Base-by-base conservation (phyloP, 2,113 vertebrate genomes). In the Damaliscus lunatus region DNA sequence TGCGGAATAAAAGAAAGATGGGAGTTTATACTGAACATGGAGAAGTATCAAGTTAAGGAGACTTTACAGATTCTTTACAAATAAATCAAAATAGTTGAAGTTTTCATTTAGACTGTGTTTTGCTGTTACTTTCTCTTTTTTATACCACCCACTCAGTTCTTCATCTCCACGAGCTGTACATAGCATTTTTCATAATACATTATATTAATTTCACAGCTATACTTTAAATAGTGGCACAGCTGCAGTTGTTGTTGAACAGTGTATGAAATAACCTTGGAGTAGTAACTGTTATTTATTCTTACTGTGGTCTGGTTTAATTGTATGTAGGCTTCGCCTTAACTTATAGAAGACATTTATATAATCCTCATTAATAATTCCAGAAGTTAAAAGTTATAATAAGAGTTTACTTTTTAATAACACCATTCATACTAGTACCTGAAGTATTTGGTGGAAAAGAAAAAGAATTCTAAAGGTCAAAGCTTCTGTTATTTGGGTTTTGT, bases 131-230 rank as follows among this genome's bases (percentile, higher is more conserved):
- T 98, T 95, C 36, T 96, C 36, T 91, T 94, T 90, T 91, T 25
- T 90, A 29, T 19, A 59, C 90, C 50, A 59, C 87, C 89, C 83
- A 93, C 90, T 96, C 50, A 91, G 96, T 94, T 96, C 95, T 90
- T 89, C 25, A 89, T 94, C 67, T 90, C 25, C 11, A 91, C 57
- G 23, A 97, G 29, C 36, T 46, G 25, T 53, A 93, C 87, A 81
- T 80, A 96, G 55, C 31, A 90, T 50, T 96, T 97, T 89, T 74
- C 82, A 90, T 81, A 96, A 96, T 71, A 55, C 4, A 83, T 91
- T 91, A 94, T 96, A 96, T 98, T 98, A 96, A 97, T 97, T 96
- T 96, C 71, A 87, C 83, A 96, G 52, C 33, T 92, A 77, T 15
- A 88, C 92, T 96, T 96, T 96, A 94, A 93, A 96, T 94, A 97